Conservation (phyloP, 1,140 invertebrate genomes). For the Brachionus rotundiformis region DNA sequence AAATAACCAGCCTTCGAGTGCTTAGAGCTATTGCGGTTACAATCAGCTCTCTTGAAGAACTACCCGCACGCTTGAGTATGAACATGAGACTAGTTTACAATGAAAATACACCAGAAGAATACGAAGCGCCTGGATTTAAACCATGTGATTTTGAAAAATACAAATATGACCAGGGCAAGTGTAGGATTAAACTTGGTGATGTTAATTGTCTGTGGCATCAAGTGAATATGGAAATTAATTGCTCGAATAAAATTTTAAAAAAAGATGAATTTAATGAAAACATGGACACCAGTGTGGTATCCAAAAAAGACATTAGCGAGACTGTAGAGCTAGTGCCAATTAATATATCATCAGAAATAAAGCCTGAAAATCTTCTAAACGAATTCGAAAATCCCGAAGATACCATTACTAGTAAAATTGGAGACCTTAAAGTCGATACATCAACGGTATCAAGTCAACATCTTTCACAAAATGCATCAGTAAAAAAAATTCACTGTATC, state of each 20-base stretch:
- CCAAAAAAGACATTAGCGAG: not conserved
- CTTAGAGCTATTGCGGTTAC: not conserved
- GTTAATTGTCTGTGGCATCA: conserved; percentile 27
- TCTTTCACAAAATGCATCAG: not conserved
- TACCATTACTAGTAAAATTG: conserved; percentile 6
- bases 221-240: not conserved
- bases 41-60: not conserved
- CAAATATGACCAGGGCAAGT: not conserved
- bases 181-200: not conserved
- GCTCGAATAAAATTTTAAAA: not conserved
- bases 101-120: not conserved
- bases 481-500: conserved; percentile 18
- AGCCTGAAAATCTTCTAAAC: not conserved
- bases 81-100: conserved; percentile 11
- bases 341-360: not conserved
- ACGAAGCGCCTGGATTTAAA: conserved; percentile 23
- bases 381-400: not conserved
- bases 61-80: not conserved
- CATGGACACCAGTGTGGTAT: not conserved
- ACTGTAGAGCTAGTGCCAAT: not conserved
- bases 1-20: not conserved
- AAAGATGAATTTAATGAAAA: conserved; percentile 29
- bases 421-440: not conserved
- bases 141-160: conserved; percentile 29
- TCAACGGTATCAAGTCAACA: not conserved